phyloP scores from a whole-genome alignment of 2,113 vertebrate species.

The Triplophysa rosa region DNA sequence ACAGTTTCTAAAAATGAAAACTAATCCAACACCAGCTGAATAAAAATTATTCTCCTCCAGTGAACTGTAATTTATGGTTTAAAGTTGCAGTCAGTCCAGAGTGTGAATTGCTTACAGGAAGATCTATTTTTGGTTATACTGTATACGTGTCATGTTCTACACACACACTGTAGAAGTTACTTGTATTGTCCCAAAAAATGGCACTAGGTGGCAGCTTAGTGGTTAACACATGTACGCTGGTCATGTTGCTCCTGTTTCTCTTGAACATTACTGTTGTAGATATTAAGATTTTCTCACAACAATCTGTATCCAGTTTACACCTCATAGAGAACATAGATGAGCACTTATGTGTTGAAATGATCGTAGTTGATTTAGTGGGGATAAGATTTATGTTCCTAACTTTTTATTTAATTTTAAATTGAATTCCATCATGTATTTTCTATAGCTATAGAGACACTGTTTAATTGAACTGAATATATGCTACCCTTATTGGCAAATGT shows the following conservation, averaged over 20 bases:
- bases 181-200: no score
- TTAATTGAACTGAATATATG: slow-evolving; percentile 17
- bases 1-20: neutral
- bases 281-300: neutral
- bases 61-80: slow-evolving; percentile 9
- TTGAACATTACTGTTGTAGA: neutral
- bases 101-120: slow-evolving; percentile 21
- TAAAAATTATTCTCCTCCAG: neutral
- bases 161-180: neutral
- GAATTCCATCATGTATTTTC: neutral
- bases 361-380: no score
- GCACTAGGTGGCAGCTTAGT: no score
- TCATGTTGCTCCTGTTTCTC: neutral
- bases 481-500: slow-evolving; percentile 3
- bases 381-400: no score
- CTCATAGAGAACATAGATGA: slow-evolving; percentile 3
- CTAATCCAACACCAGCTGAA: neutral
- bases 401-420: no score
- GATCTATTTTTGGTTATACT: slow-evolving; percentile 24
- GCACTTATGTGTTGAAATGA: neutral
- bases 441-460: neutral
- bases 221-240: no score
- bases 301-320: neutral
- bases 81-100: slow-evolving; percentile 1
- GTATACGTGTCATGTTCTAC: slow-evolving; percentile 10